Percentiles rank a stretch among this genome's conserved stretches.
These are phyloP conservation scores for Campylorhamphus procurvoides DNA, from an alignment of 2,113 vertebrate genomes.

Conservation along the genomic window DNA sequence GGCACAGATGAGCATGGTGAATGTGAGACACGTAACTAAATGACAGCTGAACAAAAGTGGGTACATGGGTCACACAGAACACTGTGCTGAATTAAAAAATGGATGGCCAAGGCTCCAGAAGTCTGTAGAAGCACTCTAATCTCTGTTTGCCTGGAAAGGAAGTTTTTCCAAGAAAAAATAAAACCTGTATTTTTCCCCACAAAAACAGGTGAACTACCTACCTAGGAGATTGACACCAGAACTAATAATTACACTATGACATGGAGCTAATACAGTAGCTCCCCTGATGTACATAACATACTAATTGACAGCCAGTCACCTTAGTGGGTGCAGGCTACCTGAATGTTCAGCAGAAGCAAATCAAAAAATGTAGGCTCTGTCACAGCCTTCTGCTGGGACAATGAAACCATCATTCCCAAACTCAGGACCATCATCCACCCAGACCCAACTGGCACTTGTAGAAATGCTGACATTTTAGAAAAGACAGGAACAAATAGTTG, in stretches of 20 bases:
- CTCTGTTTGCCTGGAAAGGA: neutral
- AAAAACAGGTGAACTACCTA: neutral
- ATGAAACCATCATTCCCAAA: neutral
- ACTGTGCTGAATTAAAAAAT: neutral
- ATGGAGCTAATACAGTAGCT: neutral
- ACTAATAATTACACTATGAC: neutral
- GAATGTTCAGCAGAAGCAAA: neutral
- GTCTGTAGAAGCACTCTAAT: neutral
- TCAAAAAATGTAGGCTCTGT: neutral
- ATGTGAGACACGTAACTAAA: neutral
- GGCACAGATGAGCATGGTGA: neutral
- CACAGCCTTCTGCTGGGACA: neutral
- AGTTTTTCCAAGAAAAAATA: neutral
- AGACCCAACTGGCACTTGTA: neutral
- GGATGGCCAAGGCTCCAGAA: neutral
- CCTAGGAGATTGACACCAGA: neutral
- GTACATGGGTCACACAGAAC: neutral
- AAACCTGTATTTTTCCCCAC: neutral
- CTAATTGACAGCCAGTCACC: neutral
- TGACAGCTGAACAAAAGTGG: neutral
- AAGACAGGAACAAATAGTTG: neutral
- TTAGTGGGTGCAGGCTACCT: fast-evolving
- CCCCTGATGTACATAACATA: neutral
- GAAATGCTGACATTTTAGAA: neutral
- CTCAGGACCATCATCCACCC: neutral